Base-by-base conservation (phyloP, 1,140 invertebrate species). In the Aphidius gifuensis region DNA sequence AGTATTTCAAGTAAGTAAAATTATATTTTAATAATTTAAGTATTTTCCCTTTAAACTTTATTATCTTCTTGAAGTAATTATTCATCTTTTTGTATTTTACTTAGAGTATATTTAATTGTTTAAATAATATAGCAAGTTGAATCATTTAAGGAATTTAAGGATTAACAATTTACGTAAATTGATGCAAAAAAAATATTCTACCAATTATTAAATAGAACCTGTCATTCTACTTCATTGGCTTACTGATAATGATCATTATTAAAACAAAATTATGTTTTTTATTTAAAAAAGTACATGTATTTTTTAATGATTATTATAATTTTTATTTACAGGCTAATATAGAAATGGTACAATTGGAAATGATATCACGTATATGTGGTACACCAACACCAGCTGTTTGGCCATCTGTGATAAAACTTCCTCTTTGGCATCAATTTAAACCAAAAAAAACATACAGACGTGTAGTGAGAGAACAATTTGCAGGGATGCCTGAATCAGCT, bases 381-480 rank as follows among this genome's bases (percentile, higher is more conserved):
- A 96, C 96, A 1, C 97, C 97, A 0, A 90, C 91, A 60, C 96
- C 97, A 0, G 94, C 93, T n/a, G 92, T 94, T 49, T 99, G 98
- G 98, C 97, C 97, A 1, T 90, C 92, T 74, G 97, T 99, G 21
- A 94, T 96, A 62, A 92, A 96, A 76, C 82, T 99, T 53, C 96
- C 96, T 3, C 84, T 93, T 1, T 99, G 94, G 86, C 88, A 94
- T 72, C 90, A 91, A 11, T 84, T 99, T 16, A 93, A 96, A 74
- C 92, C 94, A 39, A 98, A 97, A 80, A 94, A 94, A 68, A 86
- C 89, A 45, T 91, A 98, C 79, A 85, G 93, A 64, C 84, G 97
- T 61, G 87, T 91, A 65, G 81, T 99, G 21, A 83, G 94, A 47
- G 96, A 99, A 73, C 93, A 98, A 72, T 99, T 97, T 80, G 84